phyloP scores from a whole-genome alignment of 2,113 vertebrate species.

The Setophaga petechia region DNA sequence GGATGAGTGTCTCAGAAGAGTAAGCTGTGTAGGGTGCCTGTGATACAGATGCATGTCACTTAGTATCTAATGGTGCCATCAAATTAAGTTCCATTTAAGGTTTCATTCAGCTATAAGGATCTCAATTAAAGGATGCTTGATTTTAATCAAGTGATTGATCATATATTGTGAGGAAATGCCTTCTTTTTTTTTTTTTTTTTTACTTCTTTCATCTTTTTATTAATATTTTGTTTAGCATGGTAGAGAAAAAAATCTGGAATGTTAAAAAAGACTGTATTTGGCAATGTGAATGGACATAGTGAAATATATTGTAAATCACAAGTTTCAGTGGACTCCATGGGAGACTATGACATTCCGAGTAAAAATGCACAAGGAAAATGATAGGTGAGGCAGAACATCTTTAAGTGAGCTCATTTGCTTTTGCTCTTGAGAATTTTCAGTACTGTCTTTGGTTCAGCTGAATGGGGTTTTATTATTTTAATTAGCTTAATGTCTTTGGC shows the following conservation, averaged over 20 bases:
- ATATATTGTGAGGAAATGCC: background rate
- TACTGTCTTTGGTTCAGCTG: constrained; percentile 33
- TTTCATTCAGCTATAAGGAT: background rate
- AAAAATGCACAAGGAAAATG: background rate
- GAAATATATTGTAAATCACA: background rate
- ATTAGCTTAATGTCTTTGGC: constrained; percentile 43
- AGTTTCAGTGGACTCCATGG: background rate
- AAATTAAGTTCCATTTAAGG: background rate
- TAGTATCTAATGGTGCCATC: background rate
- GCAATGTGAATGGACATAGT: background rate
- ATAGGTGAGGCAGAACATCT: background rate
- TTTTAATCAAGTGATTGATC: background rate
- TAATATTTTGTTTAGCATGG: background rate
- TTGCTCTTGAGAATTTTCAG: constrained; percentile 3
- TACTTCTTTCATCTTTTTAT: background rate
- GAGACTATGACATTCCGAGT: background rate
- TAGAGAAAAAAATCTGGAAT: background rate
- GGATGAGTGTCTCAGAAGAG: background rate
- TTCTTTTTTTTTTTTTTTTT: background rate
- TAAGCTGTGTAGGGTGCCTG: background rate
- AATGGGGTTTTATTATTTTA: constrained; percentile 53
- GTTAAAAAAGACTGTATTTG: background rate
- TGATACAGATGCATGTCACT: background rate
- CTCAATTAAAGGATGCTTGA: background rate
- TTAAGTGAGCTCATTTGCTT: background rate